Evolutionary conservation across 1,140 invertebrate genomes (phyloP), one percentile per base, ranked within the genome.

Genomic region (Papilio polytes): DNA sequence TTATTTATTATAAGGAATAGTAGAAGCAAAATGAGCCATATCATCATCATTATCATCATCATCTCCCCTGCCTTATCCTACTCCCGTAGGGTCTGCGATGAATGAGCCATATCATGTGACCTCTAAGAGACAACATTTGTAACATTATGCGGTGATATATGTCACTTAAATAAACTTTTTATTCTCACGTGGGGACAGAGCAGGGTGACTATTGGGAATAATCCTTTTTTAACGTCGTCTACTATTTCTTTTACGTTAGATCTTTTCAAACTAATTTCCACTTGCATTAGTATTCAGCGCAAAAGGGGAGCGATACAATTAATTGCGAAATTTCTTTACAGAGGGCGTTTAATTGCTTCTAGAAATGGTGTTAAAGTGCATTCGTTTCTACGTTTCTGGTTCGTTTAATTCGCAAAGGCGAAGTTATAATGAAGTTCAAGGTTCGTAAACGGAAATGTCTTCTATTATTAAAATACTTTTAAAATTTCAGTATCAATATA

Each of bases 261-360:
- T n/a, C 41, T 74, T 10, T 74, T 74, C n/a, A 26, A 74, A 63
- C 22, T 74, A 3, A 44, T 74, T 74, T 46, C 9, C 36, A 44
- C 15, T 74, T 48, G 1, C 20, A 46, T 74, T 74, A 74, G 73
- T 51, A 76, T 46, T 15, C 74, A 76, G 20, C 12, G 46, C 44
- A 51, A n/a, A 48, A 76, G 22, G 12, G 13, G 59, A 78, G 70
- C 51, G 80, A 81, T 80, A 78, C 80, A 83, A 85, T 89, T 86
- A 86, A 83, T 85, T 59, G 81, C 79, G 80, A 79, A 85, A 85
- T 87, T 85, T 85, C 85, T 86, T 86, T 85, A 87, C 79, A 66
- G 82, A 63, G 76, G 77, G 85, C 85, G 63, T 81, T 83, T 87
- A 84, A 87, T 86, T 87, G 81, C 81, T 80, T 82, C 82, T 74